Percentiles rank a stretch among this genome's conserved stretches.
Evolutionary conservation across 2,113 vertebrate species (phyloP).

Genomic region (Rhinogobius similis): DNA sequence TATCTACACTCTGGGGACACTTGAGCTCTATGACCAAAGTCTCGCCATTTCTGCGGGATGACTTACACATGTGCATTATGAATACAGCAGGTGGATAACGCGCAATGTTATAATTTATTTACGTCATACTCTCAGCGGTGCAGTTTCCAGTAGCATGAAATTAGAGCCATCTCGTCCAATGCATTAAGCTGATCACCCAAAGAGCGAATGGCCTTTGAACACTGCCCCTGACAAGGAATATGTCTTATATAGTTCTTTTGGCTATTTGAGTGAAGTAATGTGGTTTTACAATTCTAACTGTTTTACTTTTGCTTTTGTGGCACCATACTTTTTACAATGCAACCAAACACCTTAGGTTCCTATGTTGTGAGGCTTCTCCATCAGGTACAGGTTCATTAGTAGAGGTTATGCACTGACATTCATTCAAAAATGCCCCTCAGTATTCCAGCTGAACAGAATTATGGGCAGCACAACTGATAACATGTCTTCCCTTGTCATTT

Average conservation of each 20-base stretch:
- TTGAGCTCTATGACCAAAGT: slow-evolving; percentile 53
- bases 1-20: slow-evolving; percentile 43
- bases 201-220: background rate
- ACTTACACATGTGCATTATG: slow-evolving; percentile 62
- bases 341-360: background rate
- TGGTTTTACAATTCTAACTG: background rate
- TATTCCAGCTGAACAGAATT: too few relatives aligned
- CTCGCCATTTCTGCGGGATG: slow-evolving; percentile 49
- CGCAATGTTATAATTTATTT: slow-evolving; percentile 48
- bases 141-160: slow-evolving; percentile 26
- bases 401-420: too few relatives aligned
- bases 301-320: too few relatives aligned
- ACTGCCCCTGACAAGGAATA: background rate
- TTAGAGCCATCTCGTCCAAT: slow-evolving; percentile 7
- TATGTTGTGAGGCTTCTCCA: background rate
- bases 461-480: too few relatives aligned
- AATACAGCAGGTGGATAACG: slow-evolving; percentile 60
- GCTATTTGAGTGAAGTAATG: background rate
- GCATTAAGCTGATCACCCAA: background rate
- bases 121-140: slow-evolving; percentile 25
- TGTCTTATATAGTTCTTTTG: background rate
- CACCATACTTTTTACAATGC: background rate
- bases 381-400: too few relatives aligned
- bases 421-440: too few relatives aligned
- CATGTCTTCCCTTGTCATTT: too few relatives aligned